Conservation (phyloP, 2,113 vertebrate genomes). For the Cettia cetti region DNA sequence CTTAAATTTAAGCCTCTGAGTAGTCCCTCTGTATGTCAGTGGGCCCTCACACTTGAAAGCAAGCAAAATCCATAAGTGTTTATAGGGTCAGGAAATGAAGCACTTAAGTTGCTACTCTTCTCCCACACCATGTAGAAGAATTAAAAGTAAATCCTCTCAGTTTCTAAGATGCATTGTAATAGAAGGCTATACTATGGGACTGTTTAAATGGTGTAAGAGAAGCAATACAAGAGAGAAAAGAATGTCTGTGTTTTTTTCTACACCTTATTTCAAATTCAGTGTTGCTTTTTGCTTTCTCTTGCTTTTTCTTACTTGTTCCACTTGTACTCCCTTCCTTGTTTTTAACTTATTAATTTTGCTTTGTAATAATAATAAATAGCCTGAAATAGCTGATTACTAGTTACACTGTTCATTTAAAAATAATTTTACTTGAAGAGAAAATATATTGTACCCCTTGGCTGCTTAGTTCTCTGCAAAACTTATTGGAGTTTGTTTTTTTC, state of each 20-base stretch:
- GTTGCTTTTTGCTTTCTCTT: not conserved
- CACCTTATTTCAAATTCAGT: not conserved
- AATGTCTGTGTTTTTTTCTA: not conserved
- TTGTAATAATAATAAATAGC: not conserved
- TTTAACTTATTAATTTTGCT: not conserved
- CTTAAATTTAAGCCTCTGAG: conserved; percentile 2
- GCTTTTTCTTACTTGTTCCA: not conserved
- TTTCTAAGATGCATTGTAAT: not conserved
- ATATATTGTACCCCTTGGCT: not conserved
- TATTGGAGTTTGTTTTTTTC: not conserved
- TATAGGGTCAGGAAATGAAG: not conserved
- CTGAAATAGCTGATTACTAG: not conserved
- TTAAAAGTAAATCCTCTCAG: not conserved
- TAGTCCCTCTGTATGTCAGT: not conserved
- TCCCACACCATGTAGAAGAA: not conserved
- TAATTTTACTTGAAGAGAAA: not conserved
- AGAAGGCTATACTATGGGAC: not conserved
- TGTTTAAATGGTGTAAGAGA: not conserved
- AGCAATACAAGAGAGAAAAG: not conserved
- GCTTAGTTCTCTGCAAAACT: not conserved
- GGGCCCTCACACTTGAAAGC: not conserved
- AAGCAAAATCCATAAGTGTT: not conserved
- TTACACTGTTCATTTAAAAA: not conserved
- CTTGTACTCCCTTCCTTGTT: not conserved
- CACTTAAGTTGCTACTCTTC: not conserved